Percentiles rank a stretch among this genome's conserved stretches.
These are phyloP conservation scores for Cryptophagus acutangulus DNA, from an alignment of 2,888 invertebrate species.

Conservation along the genomic window DNA sequence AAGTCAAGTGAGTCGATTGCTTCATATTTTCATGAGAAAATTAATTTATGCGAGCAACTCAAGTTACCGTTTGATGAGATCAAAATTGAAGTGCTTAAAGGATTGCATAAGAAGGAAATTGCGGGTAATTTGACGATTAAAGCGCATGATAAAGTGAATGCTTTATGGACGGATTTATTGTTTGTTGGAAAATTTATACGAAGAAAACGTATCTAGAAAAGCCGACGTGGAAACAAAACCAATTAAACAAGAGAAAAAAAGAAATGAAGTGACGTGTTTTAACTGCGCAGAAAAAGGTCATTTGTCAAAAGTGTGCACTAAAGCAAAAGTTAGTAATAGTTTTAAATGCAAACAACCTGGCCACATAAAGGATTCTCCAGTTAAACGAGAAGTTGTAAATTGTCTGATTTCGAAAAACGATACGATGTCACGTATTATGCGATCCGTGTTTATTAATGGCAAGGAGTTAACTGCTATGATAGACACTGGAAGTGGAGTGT, in stretches of 20 bases:
- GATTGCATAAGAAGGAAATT: not conserved
- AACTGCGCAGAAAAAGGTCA: not conserved
- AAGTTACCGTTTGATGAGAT: not conserved
- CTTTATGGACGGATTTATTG: not conserved
- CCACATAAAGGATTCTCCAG: not conserved
- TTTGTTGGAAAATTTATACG: not conserved
- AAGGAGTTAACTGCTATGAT: not conserved
- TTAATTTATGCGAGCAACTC: not conserved
- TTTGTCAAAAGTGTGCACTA: not conserved
- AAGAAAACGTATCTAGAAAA: not conserved
- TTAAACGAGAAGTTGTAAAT: not conserved
- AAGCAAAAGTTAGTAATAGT: not conserved
- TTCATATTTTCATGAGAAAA: not conserved
- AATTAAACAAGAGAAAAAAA: not conserved
- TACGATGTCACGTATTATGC: not conserved
- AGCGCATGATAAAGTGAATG: not conserved
- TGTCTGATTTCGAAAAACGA: not conserved
- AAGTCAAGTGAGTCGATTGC: not conserved
- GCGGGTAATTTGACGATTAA: slow-evolving; percentile 1
- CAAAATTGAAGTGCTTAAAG: not conserved
- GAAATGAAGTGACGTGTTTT: not conserved
- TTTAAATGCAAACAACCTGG: not conserved
- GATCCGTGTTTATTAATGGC: not conserved
- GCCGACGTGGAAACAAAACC: not conserved
- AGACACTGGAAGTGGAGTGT: not conserved